Evolutionary conservation across 2,113 vertebrate genomes (phyloP).

Genomic region (Myrmecobius fasciatus): DNA sequence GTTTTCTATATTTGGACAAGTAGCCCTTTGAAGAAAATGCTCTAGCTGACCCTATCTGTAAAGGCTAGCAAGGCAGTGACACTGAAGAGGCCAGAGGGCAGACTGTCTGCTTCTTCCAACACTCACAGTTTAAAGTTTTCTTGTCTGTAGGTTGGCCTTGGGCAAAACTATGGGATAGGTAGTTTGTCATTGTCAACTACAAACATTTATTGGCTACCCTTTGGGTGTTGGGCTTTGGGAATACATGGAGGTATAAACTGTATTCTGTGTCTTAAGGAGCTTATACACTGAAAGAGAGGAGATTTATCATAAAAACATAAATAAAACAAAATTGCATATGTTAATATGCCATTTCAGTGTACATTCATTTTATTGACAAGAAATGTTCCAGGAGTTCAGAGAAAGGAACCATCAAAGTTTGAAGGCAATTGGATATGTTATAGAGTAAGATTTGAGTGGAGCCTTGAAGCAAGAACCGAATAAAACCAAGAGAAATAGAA

Average conservation of each 20-base stretch:
- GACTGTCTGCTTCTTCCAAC: conserved; percentile 15
- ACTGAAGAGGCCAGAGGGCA: background rate
- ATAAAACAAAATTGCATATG: background rate
- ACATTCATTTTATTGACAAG: background rate
- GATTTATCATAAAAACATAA: background rate
- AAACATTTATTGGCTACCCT: conserved; percentile 12
- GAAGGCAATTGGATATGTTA: background rate
- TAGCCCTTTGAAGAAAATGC: conserved; percentile 62
- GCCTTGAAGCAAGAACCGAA: background rate
- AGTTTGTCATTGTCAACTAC: conserved; percentile 40
- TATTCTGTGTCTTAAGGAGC: background rate
- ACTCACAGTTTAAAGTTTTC: background rate
- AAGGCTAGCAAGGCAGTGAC: background rate
- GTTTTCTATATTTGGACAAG: conserved; percentile 44
- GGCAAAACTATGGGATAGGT: conserved; percentile 42
- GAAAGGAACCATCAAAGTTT: background rate
- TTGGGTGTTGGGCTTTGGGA: background rate
- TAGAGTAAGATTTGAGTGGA: background rate
- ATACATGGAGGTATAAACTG: background rate
- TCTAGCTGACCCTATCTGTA: conserved; percentile 53
- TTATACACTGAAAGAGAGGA: background rate
- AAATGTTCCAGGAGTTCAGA: background rate
- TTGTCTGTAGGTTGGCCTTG: conserved; percentile 21
- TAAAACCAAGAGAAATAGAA: background rate
- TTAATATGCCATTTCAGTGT: background rate